phyloP scores from a whole-genome alignment of 2,113 vertebrate species.

The Passer domesticus region DNA sequence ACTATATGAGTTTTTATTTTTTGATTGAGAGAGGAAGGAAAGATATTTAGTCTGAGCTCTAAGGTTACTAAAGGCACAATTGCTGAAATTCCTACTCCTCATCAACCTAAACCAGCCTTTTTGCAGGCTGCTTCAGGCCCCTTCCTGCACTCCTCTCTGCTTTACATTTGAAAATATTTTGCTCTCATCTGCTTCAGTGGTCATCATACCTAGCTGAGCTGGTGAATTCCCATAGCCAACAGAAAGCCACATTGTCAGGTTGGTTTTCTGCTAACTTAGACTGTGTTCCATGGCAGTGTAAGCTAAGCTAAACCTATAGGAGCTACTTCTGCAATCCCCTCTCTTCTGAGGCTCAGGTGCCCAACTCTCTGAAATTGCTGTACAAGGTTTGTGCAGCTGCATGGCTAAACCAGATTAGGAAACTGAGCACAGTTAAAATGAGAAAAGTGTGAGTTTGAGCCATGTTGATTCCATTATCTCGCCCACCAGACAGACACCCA shows the following conservation, averaged over 20 bases:
- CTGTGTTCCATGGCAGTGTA: not conserved
- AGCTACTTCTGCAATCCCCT: not conserved
- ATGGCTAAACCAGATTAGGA: constrained; percentile 4
- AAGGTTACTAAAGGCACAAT: not conserved
- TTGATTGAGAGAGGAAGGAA: not conserved
- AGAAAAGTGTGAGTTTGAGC: not conserved
- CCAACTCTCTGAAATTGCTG: not conserved
- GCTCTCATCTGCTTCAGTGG: not conserved
- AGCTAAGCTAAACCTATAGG: not conserved
- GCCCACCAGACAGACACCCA: not conserved
- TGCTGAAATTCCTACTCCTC: not conserved
- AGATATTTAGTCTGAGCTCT: not conserved
- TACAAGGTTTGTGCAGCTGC: not conserved
- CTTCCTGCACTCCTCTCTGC: not conserved
- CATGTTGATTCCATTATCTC: not conserved
- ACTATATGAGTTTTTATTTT: not conserved
- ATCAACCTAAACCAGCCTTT: not conserved
- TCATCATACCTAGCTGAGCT: not conserved
- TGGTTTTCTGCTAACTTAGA: not conserved
- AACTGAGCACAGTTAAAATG: not conserved
- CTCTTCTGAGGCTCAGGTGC: not conserved
- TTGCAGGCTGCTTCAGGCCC: not conserved
- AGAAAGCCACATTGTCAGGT: not conserved
- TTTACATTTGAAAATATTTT: not conserved
- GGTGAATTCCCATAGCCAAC: not conserved